A percentile compares a stretch with the other conserved stretches of the same genome.
phyloP scores from a whole-genome alignment of 1,140 invertebrate species.

The Caerostris extrusa region DNA sequence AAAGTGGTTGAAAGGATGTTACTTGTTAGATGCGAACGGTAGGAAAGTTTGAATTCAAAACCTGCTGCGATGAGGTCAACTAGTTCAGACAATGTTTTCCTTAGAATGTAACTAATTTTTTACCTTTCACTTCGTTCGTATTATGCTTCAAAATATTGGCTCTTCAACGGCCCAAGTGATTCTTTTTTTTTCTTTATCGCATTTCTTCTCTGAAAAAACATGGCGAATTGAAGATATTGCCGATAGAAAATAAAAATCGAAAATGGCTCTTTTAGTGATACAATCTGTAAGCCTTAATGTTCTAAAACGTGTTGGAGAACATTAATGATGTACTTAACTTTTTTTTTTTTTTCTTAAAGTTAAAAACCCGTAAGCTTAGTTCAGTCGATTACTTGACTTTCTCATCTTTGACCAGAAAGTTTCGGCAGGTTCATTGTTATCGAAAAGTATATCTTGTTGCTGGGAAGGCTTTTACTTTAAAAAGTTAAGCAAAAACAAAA shows the following conservation, averaged over 20 bases:
- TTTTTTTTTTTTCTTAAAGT: not conserved
- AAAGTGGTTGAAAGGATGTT: slow-evolving; percentile 26
- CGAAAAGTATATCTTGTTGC: slow-evolving; percentile 12
- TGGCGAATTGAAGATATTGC: slow-evolving; percentile 19
- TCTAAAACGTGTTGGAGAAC: slow-evolving; percentile 37
- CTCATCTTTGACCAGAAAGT: slow-evolving; percentile 20
- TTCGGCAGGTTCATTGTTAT: slow-evolving; percentile 36
- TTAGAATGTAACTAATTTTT: slow-evolving; percentile 58
- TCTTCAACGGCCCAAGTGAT: slow-evolving; percentile 41
- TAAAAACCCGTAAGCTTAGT: not conserved
- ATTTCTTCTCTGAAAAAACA: not conserved
- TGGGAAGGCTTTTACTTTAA: not conserved
- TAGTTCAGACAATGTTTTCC: slow-evolving; percentile 63
- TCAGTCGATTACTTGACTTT: not conserved
- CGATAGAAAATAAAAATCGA: slow-evolving; percentile 32
- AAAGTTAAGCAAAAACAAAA: not conserved
- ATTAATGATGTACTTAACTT: slow-evolving; percentile 26
- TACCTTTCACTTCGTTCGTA: not conserved
- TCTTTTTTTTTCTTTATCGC: not conserved
- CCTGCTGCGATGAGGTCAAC: slow-evolving; percentile 53
- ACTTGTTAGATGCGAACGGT: slow-evolving; percentile 32
- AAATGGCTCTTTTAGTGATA: slow-evolving; percentile 28
- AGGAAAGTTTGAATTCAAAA: slow-evolving; percentile 62
- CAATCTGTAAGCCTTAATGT: slow-evolving; percentile 17
- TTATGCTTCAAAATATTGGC: slow-evolving; percentile 61